These are phyloP conservation scores for Aporophyla lueneburgensis DNA, from an alignment of 2,888 invertebrate genomes.

Conservation along the genomic window DNA sequence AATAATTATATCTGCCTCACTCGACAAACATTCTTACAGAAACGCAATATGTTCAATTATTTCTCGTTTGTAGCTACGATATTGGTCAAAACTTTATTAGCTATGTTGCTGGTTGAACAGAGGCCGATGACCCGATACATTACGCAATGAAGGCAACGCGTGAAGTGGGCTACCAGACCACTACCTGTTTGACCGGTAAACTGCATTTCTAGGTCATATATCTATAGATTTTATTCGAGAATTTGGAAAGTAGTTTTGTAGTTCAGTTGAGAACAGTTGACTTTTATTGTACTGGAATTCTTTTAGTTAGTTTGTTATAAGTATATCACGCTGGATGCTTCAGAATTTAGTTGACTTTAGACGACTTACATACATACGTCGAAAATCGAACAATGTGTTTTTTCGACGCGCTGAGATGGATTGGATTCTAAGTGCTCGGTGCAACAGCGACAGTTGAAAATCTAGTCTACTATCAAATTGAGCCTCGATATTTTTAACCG, in stretches of 20 bases:
- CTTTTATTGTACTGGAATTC: background rate
- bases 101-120: slow-evolving; percentile 32
- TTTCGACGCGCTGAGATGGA: no score
- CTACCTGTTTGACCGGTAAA: slow-evolving; percentile 47
- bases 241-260: slow-evolving; percentile 40
- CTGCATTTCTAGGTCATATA: slow-evolving; percentile 47
- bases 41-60: slow-evolving; percentile 25
- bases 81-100: slow-evolving; percentile 31
- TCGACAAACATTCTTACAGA: background rate
- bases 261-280: background rate
- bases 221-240: slow-evolving; percentile 28
- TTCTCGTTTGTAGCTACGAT: slow-evolving; percentile 1
- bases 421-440: no score
- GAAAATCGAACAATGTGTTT: no score
- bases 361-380: no score
- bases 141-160: slow-evolving; percentile 39
- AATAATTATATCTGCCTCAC: slow-evolving; percentile 5
- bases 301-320: background rate
- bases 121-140: slow-evolving; percentile 53
- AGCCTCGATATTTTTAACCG: no score
- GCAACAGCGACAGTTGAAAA: no score
- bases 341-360: background rate
- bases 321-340: background rate
- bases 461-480: no score
- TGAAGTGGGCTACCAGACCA: slow-evolving; percentile 36